Conservation (phyloP, 2,888 invertebrate species). For the Cyaniris semiargus region DNA sequence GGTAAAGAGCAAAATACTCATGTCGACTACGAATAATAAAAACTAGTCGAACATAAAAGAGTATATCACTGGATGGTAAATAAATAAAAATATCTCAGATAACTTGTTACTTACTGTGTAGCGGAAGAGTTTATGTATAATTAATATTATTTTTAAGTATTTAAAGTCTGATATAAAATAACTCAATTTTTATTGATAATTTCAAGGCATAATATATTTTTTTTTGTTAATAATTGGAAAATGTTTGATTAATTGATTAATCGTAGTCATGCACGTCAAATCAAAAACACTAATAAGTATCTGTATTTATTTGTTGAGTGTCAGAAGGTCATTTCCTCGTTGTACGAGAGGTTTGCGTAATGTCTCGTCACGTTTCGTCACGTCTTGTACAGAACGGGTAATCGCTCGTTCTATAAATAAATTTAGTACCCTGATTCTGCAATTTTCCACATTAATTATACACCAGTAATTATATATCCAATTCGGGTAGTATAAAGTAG, state of each 20-base stretch:
- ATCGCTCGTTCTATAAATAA: conserved; percentile 52
- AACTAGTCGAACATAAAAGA: neutral
- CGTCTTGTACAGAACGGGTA: conserved; percentile 53
- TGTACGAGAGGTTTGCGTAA: conserved; percentile 63
- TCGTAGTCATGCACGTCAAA: conserved; percentile 67
- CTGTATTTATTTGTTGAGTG: conserved; percentile 61
- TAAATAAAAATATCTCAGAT: neutral
- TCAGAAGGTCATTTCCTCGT: conserved; percentile 75
- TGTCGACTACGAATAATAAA: too few relatives aligned
- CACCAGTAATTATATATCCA: neutral
- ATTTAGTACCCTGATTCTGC: neutral
- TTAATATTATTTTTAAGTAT: neutral
- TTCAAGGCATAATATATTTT: neutral
- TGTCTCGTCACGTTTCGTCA: conserved; percentile 60
- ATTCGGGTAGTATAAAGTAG: neutral
- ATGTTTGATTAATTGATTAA: conserved; percentile 41
- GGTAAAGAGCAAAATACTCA: neutral
- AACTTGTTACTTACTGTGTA: neutral
- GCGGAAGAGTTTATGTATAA: neutral
- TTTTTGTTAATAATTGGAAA: conserved; percentile 35
- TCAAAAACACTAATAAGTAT: conserved; percentile 67
- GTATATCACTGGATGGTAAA: neutral
- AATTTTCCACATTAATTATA: neutral
- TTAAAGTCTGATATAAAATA: neutral
- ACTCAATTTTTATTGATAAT: neutral